These are phyloP conservation scores for Watsonalla cultraria DNA, from an alignment of 2,888 invertebrate species.

Conservation along the genomic window DNA sequence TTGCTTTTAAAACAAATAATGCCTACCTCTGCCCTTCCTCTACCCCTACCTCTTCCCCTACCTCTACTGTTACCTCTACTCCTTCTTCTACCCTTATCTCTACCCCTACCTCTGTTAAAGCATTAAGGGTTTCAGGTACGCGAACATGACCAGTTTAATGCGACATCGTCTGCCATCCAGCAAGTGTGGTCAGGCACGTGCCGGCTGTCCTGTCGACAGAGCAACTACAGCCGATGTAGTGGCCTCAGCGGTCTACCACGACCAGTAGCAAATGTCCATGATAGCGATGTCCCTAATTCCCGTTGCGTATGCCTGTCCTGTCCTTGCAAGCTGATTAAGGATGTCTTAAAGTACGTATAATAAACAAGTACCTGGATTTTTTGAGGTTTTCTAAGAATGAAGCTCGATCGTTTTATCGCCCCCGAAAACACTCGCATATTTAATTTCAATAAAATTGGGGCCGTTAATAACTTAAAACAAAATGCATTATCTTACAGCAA, in stretches of 20 bases:
- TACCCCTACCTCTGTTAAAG: no score
- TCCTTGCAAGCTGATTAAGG: constrained; percentile 39
- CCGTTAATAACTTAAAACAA: no score
- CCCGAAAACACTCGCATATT: no score
- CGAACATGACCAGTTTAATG: constrained; percentile 25
- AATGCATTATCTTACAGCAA: constrained; percentile 32
- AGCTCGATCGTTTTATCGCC: no score
- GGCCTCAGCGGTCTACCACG: constrained; percentile 11
- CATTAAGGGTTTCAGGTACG: constrained; percentile 29
- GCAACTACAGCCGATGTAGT: constrained; percentile 14
- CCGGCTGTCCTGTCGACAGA: constrained; percentile 32
- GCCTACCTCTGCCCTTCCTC: no score
- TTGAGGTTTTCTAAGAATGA: no score
- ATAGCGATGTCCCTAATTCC: constrained; percentile 2
- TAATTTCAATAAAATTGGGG: no score
- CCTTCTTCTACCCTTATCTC: no score
- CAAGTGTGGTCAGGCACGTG: constrained; percentile 50
- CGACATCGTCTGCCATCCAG: constrained; percentile 34
- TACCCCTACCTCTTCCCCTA: no score
- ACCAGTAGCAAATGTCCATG: background rate
- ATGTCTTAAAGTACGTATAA: constrained; percentile 26
- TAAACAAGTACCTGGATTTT: no score
- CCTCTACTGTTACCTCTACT: no score
- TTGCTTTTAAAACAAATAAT: background rate
- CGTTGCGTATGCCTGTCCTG: constrained; percentile 43